These are phyloP conservation scores for Botia kubotai DNA, from an alignment of 2,797 vertebrate genomes.

Conservation along the genomic window DNA sequence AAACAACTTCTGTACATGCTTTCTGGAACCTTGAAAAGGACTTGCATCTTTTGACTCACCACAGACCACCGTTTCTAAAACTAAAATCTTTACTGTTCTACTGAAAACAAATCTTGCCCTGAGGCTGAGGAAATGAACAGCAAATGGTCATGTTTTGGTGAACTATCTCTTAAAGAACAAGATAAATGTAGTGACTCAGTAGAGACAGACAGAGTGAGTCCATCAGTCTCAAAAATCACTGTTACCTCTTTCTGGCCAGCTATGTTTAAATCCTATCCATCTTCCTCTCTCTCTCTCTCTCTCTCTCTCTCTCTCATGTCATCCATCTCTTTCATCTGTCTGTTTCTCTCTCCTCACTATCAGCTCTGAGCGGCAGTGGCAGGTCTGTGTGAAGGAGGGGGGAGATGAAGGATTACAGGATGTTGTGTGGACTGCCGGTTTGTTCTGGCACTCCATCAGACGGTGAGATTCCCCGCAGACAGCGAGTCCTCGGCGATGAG, in stretches of 20 bases:
- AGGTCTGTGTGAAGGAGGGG: conserved; percentile 22
- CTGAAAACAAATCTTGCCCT: too few species aligned
- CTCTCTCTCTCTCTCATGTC: conserved; percentile 10
- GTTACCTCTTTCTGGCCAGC: conserved; percentile 34
- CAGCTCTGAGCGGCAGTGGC: conserved; percentile 57
- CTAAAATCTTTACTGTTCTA: too few species aligned
- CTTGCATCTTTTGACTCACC: too few species aligned
- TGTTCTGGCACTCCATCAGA: conserved; percentile 48
- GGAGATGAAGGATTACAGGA: conserved; percentile 42
- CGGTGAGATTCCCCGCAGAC: conserved; percentile 19
- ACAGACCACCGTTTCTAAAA: too few species aligned
- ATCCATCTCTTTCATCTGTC: conserved; percentile 58
- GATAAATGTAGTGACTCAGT: conserved; percentile 41
- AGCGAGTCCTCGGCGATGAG: conserved; percentile 23
- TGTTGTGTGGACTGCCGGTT: conserved; percentile 38
- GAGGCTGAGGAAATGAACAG: too few species aligned
- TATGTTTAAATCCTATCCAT: conserved; percentile 11
- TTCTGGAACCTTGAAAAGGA: too few species aligned
- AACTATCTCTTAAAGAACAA: conserved; percentile 6
- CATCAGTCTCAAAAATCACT: conserved; percentile 15
- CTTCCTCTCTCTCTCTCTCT: conserved; percentile 20
- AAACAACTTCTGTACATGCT: too few species aligned
- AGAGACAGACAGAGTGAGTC: conserved; percentile 22
- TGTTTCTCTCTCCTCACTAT: conserved; percentile 56
- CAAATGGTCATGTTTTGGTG: too few species aligned